Percentiles rank a stretch among this genome's conserved stretches.
phyloP scores from a whole-genome alignment of 2,113 vertebrate species.

The Nannospalax galili region DNA sequence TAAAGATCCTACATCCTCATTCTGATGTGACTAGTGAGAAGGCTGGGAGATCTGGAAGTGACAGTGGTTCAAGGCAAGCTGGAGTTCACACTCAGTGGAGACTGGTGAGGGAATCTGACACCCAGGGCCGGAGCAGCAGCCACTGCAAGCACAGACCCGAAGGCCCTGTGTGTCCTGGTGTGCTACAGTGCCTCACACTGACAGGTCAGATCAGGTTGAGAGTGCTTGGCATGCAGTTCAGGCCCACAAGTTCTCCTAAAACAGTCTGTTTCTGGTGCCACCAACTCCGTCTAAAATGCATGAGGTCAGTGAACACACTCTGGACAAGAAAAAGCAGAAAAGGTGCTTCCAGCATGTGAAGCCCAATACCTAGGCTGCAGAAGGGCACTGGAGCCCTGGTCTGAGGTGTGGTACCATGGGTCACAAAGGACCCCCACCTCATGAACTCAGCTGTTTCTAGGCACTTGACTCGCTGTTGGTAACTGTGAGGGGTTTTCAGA shows the following conservation, averaged over 20 bases:
- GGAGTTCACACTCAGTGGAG: rapidly evolving
- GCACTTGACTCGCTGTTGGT: not conserved
- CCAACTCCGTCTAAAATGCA: not conserved
- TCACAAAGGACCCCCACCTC: not conserved
- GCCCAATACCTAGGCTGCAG: no score
- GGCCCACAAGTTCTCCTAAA: not conserved
- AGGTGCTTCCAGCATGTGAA: no score
- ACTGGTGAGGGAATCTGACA: rapidly evolving
- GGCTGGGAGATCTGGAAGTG: no score
- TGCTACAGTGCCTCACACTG: not conserved
- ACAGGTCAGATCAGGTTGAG: rapidly evolving
- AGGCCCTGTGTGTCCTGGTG: not conserved
- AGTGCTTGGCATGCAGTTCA: rapidly evolving
- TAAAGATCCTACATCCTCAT: rapidly evolving
- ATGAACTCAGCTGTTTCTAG: not conserved
- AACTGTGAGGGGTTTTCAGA: not conserved
- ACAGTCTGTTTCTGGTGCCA: not conserved
- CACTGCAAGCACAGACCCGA: rapidly evolving
- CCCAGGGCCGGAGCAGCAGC: not conserved
- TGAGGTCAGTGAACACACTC: not conserved
- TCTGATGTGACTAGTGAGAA: not conserved
- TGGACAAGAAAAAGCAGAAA: not conserved
- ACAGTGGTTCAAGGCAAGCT: not conserved
- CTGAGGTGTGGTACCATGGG: not conserved
- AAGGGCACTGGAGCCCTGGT: not conserved